Evolutionary conservation across 2,113 vertebrate species (phyloP).

Genomic region (Triplophysa rosa): DNA sequence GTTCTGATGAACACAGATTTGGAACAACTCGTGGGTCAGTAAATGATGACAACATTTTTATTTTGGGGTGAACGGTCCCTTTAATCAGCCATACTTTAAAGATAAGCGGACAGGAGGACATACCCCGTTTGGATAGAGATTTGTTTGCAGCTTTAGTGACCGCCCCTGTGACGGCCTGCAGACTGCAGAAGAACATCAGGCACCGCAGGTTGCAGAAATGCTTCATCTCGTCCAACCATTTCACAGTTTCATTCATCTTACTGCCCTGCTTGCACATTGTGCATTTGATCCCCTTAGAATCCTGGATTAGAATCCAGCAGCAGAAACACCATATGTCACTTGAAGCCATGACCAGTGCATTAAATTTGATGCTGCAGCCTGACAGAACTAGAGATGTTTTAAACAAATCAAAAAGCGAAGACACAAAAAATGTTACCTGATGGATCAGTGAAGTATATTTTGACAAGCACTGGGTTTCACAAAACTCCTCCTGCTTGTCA

Average conservation of each 20-base stretch:
- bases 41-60: too few species aligned
- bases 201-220: constrained; percentile 93
- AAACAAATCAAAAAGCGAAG: not conserved
- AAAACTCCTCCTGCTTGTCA: constrained; percentile 88
- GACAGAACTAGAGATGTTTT: too few species aligned
- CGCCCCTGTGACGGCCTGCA: constrained; percentile 73
- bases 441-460: constrained; percentile 90
- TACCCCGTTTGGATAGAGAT: not conserved
- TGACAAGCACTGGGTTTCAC: constrained; percentile 89
- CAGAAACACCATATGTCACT: not conserved
- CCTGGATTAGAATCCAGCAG: not conserved
- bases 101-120: not conserved
- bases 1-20: too few species aligned
- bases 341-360: not conserved
- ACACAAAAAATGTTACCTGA: constrained; percentile 75
- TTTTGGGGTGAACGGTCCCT: not conserved
- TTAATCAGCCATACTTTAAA: not conserved
- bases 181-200: constrained; percentile 87
- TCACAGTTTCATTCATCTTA: constrained; percentile 87
- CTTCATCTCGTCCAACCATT: constrained; percentile 87
- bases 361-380: too few species aligned
- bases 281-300: constrained; percentile 96
- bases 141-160: constrained; percentile 72
- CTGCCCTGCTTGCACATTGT: constrained; percentile 87
- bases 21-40: too few species aligned